These are phyloP conservation scores for Yoshiicerus persimilis DNA, from an alignment of 1,140 invertebrate genomes.

Conservation along the genomic window DNA sequence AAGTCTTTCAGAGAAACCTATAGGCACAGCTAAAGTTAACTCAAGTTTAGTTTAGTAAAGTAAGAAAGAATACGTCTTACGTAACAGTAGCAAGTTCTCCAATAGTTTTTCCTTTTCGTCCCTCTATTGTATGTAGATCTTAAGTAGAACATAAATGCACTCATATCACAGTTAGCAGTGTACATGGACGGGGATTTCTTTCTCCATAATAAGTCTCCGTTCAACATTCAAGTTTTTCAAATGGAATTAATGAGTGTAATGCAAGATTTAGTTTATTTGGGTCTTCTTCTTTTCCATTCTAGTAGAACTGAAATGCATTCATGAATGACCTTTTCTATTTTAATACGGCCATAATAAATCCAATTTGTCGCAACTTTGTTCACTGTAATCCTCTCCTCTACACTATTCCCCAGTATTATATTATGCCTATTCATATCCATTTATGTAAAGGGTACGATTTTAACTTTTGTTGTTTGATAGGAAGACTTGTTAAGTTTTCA, in stretches of 20 bases:
- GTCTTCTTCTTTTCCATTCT: not conserved
- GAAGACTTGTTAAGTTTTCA: not conserved
- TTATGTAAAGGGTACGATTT: not conserved
- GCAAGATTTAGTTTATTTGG: constrained; percentile 9
- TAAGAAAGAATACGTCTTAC: not conserved
- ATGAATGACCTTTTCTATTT: constrained; percentile 28
- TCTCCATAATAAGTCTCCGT: not conserved
- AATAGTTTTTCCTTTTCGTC: not conserved
- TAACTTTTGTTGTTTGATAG: not conserved
- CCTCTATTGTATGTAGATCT: too few relatives aligned
- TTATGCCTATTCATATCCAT: not conserved
- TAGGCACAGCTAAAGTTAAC: not conserved
- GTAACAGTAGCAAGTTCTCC: not conserved
- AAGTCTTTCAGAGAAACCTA: not conserved
- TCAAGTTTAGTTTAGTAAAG: not conserved
- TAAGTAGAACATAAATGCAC: not conserved
- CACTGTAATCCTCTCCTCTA: not conserved
- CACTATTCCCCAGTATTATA: not conserved
- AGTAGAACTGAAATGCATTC: not conserved
- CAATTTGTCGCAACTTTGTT: constrained; percentile 25
- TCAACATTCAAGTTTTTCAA: not conserved
- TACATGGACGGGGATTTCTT: not conserved
- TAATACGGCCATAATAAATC: constrained; percentile 27
- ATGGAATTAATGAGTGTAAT: constrained; percentile 3
- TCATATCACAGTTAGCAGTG: not conserved